A percentile compares a stretch with the other conserved stretches of the same genome.
Conservation (phyloP, 23 tunicate species). For the Styela clava region DNA sequence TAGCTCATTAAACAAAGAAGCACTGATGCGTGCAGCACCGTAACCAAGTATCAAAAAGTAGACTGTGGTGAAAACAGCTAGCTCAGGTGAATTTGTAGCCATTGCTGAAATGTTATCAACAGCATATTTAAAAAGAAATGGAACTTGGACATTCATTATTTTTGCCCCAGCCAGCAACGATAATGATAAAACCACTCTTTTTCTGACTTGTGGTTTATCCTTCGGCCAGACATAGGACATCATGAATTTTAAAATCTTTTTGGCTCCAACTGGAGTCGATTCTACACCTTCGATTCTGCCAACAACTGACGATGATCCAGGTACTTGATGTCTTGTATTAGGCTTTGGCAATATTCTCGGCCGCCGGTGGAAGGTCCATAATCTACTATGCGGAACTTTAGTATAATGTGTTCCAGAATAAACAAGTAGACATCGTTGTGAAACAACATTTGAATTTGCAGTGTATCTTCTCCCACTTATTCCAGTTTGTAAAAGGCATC, state of each 20-base stretch:
- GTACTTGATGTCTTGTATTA: constrained; percentile 12
- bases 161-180: constrained; percentile 67
- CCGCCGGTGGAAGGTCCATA: neutral
- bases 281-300: constrained; percentile 41
- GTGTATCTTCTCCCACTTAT: no score
- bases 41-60: constrained; percentile 51
- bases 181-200: constrained; percentile 56
- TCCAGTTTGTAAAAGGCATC: no score
- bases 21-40: constrained; percentile 65
- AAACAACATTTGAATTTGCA: no score
- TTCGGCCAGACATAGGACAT: constrained; percentile 89
- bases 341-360: neutral
- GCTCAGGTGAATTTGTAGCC: constrained; percentile 29
- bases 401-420: no score
- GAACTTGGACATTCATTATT: constrained; percentile 74
- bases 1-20: constrained; percentile 64
- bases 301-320: constrained; percentile 28
- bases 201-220: constrained; percentile 47
- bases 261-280: constrained; percentile 41
- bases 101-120: constrained; percentile 45
- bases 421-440: no score
- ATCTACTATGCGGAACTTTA: neutral
- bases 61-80: constrained; percentile 57
- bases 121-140: constrained; percentile 66
- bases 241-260: constrained; percentile 68